Evolutionary conservation across 2,888 invertebrate species (phyloP).

Genomic region (Cartodere bifasciata): DNA sequence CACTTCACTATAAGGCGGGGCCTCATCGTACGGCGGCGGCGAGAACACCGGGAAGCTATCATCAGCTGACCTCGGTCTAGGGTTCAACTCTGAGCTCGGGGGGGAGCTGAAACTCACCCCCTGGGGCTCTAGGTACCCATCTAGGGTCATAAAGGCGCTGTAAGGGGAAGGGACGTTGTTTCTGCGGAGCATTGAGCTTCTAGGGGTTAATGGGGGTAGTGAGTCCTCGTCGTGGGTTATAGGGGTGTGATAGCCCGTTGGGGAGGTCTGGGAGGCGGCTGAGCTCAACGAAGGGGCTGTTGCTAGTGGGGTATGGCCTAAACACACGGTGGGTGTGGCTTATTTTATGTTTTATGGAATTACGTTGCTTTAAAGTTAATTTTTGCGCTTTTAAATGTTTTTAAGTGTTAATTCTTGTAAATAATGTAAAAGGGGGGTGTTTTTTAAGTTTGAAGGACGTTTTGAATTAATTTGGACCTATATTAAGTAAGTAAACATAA

Average conservation of each 20-base stretch:
- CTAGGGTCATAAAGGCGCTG: conserved; percentile 73
- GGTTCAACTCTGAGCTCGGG: conserved; percentile 57
- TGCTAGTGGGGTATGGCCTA: conserved; percentile 38
- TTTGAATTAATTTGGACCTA: too few relatives aligned
- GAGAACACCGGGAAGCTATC: conserved; percentile 79
- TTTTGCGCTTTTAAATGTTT: too few relatives aligned
- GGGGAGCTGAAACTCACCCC: conserved; percentile 72
- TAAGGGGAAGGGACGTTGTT: conserved; percentile 60
- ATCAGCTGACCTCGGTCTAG: conserved; percentile 56
- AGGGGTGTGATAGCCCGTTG: conserved; percentile 69
- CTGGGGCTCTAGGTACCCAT: conserved; percentile 75
- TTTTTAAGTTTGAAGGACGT: too few relatives aligned
- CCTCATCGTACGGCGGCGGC: conserved; percentile 54
- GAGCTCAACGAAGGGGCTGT: conserved; percentile 47
- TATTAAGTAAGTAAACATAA: too few relatives aligned
- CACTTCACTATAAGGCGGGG: conserved; percentile 31
- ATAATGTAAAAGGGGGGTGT: too few relatives aligned
- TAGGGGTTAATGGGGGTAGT: conserved; percentile 35
- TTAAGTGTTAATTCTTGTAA: too few relatives aligned
- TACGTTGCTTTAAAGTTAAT: too few relatives aligned
- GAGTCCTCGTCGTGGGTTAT: conserved; percentile 48
- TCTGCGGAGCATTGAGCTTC: conserved; percentile 41
- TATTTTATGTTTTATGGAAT: too few relatives aligned
- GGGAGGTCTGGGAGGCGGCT: conserved; percentile 47
- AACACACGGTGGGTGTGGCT: too few relatives aligned